Evolutionary conservation across 2,113 vertebrate genomes (phyloP), one percentile per base, ranked within the genome.

Genomic region (Lophius piscatorius): DNA sequence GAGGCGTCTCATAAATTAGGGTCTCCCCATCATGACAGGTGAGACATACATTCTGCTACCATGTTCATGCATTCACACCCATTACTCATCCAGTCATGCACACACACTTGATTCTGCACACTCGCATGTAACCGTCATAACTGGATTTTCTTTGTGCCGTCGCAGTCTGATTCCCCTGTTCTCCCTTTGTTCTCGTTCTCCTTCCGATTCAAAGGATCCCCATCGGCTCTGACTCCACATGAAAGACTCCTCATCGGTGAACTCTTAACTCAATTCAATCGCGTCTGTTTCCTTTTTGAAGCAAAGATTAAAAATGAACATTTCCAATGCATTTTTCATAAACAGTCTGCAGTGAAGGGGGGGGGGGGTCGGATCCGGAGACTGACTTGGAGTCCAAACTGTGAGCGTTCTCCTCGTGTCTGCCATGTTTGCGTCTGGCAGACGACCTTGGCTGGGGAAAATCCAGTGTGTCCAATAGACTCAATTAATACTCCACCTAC

Each of bases 261-360:
- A 81, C 87, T 72, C 77, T 84, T 77, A 76, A 81, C 66, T 8
- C 20, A 58, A 52, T 64, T 69, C 51, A 57, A 63, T 60, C 3
- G 1, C 35, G 28, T 54, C 47, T 44, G 24, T 62, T 78, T 69
- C 31, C 26, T 52, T 70, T 78, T 64, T 74, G 23, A 74, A 39
- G 52, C 13, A 31, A 75, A 63, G 24, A 47, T 62, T 12, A 18
- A 17, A 47, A 59, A 41, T 8, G 0, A 11, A 42, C 22, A 1
- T 46, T 61, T 34, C n/a, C 9, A 4, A n/a, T 67, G 5, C 17
- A 66, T 49, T 56, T 79, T 67, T 74, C n/a, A 49, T 57, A 57
- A 49, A 51, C 31, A 51, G 48, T 46, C 38, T 23, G 60, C 36
- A 38, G 24, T 49, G 28, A 18, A 58, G 6, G 23, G 7, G 35